Percentiles rank a stretch among this genome's conserved stretches.
Conservation (phyloP, 2,888 invertebrate species). For the Acleris cristana region DNA sequence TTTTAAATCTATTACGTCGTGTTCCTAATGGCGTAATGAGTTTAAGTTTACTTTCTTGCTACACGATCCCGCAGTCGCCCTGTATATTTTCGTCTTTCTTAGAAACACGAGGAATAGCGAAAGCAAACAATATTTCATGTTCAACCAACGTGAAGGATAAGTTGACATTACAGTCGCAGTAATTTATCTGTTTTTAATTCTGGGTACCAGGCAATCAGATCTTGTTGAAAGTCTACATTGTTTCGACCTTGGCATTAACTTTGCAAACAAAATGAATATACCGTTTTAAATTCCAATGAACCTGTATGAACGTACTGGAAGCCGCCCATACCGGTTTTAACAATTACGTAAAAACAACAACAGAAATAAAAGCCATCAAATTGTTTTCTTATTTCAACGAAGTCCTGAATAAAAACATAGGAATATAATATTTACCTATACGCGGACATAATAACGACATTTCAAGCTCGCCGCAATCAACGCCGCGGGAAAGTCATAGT, state of each 20-base stretch:
- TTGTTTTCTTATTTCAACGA: too few relatives aligned
- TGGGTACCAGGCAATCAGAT: constrained; percentile 21
- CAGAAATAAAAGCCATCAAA: background rate
- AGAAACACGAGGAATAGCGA: background rate
- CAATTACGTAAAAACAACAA: background rate
- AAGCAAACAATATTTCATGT: background rate
- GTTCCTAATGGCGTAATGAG: too few relatives aligned
- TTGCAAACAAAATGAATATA: constrained; percentile 9
- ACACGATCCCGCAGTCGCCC: too few relatives aligned
- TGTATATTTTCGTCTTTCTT: too few relatives aligned
- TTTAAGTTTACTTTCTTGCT: too few relatives aligned
- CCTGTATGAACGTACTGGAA: constrained; percentile 7
- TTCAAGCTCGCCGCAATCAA: too few relatives aligned
- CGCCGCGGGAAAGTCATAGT: too few relatives aligned
- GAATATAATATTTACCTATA: too few relatives aligned
- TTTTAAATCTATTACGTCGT: too few relatives aligned
- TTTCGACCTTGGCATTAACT: constrained; percentile 22
- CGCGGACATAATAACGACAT: too few relatives aligned
- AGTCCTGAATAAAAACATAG: too few relatives aligned
- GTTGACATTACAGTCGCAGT: background rate
- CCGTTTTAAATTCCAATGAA: background rate
- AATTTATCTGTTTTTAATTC: constrained; percentile 5
- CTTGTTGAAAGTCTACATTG: constrained; percentile 22
- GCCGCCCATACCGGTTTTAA: constrained; percentile 23
- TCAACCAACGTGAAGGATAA: background rate